Evolutionary conservation across 2,888 invertebrate species (phyloP).

Genomic region (Chaitophorus viminalis): DNA sequence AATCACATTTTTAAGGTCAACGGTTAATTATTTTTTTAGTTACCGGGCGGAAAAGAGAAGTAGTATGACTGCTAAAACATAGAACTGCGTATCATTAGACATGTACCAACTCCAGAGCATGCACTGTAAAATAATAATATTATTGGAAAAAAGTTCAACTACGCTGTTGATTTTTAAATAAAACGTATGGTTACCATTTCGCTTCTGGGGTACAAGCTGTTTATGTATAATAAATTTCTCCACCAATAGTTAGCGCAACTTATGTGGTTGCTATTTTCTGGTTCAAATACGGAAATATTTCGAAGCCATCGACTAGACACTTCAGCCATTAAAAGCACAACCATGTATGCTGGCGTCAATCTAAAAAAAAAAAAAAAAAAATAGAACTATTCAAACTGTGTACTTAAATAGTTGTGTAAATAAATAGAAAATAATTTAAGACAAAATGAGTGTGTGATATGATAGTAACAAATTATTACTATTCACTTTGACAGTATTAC

Average conservation of each 20-base stretch:
- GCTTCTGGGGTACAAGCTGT: conserved; percentile 84
- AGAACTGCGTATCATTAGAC: conserved; percentile 88
- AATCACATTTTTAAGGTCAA: conserved; percentile 25
- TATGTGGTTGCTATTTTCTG: conserved; percentile 81
- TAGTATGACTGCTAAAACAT: conserved; percentile 82
- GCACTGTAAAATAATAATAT: conserved; percentile 72
- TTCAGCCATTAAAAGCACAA: conserved; percentile 84
- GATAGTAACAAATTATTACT: too few species aligned
- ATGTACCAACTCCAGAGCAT: conserved; percentile 94
- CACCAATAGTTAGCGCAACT: conserved; percentile 89
- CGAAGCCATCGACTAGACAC: conserved; percentile 89
- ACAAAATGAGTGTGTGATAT: too few species aligned
- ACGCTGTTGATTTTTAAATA: conserved; percentile 44
- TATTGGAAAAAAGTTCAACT: conserved; percentile 14
- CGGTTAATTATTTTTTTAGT: conserved; percentile 1
- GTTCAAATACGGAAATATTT: conserved; percentile 84
- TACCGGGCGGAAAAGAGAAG: conserved; percentile 80
- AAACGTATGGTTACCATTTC: conserved; percentile 76
- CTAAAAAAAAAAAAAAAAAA: conserved; percentile 67
- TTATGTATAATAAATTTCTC: conserved; percentile 87
- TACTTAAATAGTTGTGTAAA: too few species aligned
- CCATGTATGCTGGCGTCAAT: conserved; percentile 83
- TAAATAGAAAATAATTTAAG: too few species aligned
- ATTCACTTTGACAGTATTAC: too few species aligned
- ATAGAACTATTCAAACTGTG: not conserved